phyloP scores from a whole-genome alignment of 2,113 vertebrate species.

The Stigmatopora argus region DNA sequence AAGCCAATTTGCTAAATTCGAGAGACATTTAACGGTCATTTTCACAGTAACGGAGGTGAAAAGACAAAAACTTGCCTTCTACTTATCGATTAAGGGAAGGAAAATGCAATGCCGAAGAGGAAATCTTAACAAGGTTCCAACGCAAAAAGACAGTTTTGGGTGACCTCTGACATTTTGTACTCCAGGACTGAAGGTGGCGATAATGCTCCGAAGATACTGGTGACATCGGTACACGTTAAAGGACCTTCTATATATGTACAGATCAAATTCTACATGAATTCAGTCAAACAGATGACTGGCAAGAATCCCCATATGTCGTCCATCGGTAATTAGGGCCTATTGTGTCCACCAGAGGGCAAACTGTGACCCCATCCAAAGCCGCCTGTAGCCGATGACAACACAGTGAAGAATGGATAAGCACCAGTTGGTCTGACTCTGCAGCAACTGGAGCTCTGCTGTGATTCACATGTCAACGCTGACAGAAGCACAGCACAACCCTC shows the following conservation, averaged over 20 bases:
- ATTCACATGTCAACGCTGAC: constrained; percentile 27
- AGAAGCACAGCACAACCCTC: constrained; percentile 1
- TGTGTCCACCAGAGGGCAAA: constrained; percentile 64
- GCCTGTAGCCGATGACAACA: constrained; percentile 22
- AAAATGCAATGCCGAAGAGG: too few relatives aligned
- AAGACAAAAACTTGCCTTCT: too few relatives aligned
- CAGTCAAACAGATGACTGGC: not conserved
- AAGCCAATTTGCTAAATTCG: not conserved
- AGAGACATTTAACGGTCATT: not conserved
- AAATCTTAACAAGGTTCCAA: too few relatives aligned
- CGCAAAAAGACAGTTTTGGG: too few relatives aligned
- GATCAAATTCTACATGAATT: not conserved
- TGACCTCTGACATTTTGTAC: too few relatives aligned
- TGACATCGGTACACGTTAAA: too few relatives aligned
- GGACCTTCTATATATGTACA: not conserved
- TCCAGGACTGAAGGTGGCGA: too few relatives aligned
- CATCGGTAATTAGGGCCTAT: not conserved
- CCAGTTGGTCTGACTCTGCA: constrained; percentile 20
- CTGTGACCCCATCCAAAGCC: constrained; percentile 19
- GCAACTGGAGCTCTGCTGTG: constrained; percentile 25
- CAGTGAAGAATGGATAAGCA: constrained; percentile 8
- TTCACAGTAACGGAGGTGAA: too few relatives aligned
- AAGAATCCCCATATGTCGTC: constrained; percentile 4
- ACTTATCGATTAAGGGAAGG: too few relatives aligned
- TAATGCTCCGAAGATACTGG: too few relatives aligned